A percentile compares a stretch with the other conserved stretches of the same genome.
These are phyloP conservation scores for Tipula vernalis DNA, from an alignment of 2,888 invertebrate genomes.

Conservation along the genomic window DNA sequence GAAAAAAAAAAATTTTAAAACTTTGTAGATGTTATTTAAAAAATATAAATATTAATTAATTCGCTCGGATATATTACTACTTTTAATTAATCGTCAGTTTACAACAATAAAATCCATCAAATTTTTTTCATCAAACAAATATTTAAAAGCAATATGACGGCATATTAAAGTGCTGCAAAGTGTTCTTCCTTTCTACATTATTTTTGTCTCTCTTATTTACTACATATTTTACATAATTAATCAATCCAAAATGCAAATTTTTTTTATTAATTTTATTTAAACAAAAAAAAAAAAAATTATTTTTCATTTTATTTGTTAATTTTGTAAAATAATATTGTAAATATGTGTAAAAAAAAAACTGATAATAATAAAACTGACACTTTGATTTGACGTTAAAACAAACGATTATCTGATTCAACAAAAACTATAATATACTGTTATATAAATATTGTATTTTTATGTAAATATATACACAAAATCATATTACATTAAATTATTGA, in stretches of 20 bases:
- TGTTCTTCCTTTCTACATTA: background rate
- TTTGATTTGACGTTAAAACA: background rate
- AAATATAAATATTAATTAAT: background rate
- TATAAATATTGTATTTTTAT: slow-evolving; percentile 4
- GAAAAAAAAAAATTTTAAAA: background rate
- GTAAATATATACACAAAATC: background rate
- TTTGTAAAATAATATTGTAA: background rate
- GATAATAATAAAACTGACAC: background rate
- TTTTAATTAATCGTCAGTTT: background rate
- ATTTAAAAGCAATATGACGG: background rate
- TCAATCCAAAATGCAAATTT: background rate
- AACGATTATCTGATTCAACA: background rate
- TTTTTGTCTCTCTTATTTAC: background rate
- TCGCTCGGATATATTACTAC: background rate
- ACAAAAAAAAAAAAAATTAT: too few species aligned
- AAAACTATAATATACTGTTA: background rate
- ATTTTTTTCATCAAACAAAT: background rate
- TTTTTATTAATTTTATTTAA: background rate
- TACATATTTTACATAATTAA: background rate
- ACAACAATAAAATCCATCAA: background rate
- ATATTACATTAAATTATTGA: background rate
- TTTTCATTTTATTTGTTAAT: background rate
- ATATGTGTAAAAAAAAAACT: background rate
- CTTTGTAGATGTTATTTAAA: background rate
- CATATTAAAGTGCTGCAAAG: background rate